Conservation (phyloP, 2,113 vertebrate genomes). For the Poeciliopsis retropinna region DNA sequence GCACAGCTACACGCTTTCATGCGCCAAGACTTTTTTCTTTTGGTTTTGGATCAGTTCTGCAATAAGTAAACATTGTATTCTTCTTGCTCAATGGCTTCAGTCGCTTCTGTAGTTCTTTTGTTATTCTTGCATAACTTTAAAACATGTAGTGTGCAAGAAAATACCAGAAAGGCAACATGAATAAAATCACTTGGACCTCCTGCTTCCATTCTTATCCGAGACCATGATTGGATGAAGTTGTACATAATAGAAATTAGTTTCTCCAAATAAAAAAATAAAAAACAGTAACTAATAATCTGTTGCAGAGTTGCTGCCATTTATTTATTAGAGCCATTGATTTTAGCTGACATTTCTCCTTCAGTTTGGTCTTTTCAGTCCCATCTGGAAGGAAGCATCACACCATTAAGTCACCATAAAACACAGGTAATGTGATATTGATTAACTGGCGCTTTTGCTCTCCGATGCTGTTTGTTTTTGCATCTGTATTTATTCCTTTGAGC, state of each 20-base stretch:
- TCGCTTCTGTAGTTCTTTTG: not conserved
- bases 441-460: constrained; percentile 1
- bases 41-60: not conserved
- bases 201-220: too few relatives aligned
- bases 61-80: not conserved
- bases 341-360: not conserved
- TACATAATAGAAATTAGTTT: too few relatives aligned
- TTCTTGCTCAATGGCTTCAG: not conserved
- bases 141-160: not conserved
- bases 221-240: too few relatives aligned
- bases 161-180: too few relatives aligned
- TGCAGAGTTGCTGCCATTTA: not conserved
- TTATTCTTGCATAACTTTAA: not conserved
- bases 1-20: not conserved
- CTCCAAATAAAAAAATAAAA: too few relatives aligned
- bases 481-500: not conserved
- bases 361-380: not conserved
- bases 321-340: not conserved
- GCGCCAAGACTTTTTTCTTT: not conserved
- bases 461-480: constrained; percentile 7
- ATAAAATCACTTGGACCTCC: too few relatives aligned
- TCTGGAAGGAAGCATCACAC: not conserved
- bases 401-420: not conserved
- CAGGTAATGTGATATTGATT: not conserved
- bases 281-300: too few relatives aligned